Evolutionary conservation across 1,140 invertebrate species (phyloP).

Genomic region (Schmidtea mediterranea): DNA sequence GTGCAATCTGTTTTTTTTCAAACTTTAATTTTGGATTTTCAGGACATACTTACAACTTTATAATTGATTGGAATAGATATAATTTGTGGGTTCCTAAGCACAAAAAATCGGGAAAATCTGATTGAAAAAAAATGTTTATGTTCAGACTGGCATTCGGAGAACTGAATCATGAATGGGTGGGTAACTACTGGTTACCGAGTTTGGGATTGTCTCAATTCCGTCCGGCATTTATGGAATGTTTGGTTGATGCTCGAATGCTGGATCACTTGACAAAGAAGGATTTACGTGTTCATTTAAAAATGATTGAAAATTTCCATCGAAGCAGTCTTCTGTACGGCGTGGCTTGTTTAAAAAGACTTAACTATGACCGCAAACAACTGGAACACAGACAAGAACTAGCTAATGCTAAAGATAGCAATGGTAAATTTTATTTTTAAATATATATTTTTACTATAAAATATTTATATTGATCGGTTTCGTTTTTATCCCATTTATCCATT

Average conservation of each 20-base stretch:
- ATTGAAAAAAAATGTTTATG: too few species aligned
- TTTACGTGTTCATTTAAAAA: slow-evolving; percentile 77
- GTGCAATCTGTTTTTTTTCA: too few species aligned
- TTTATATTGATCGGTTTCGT: too few species aligned
- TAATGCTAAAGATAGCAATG: slow-evolving; percentile 44
- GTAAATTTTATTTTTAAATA: slow-evolving; percentile 13
- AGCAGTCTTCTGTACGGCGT: slow-evolving; percentile 94
- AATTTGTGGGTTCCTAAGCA: too few species aligned
- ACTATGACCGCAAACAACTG: slow-evolving; percentile 76
- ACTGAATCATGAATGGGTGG: slow-evolving; percentile 99
- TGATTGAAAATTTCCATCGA: slow-evolving; percentile 97
- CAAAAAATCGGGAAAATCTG: too few species aligned
- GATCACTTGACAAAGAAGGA: slow-evolving; percentile 98
- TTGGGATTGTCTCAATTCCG: slow-evolving; percentile 82
- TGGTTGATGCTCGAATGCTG: slow-evolving; percentile 94
- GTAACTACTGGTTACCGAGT: slow-evolving; percentile 82
- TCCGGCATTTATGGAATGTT: slow-evolving; percentile 95
- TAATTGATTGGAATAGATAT: too few species aligned
- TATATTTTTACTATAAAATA: not conserved
- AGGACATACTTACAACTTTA: too few species aligned
- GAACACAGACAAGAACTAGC: slow-evolving; percentile 53
- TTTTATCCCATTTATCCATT: too few species aligned
- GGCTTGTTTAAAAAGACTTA: slow-evolving; percentile 78
- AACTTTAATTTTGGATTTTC: too few species aligned
- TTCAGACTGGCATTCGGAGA: slow-evolving; percentile 73